Conservation (phyloP, 2,113 vertebrate species). For the Myotis yumanensis region DNA sequence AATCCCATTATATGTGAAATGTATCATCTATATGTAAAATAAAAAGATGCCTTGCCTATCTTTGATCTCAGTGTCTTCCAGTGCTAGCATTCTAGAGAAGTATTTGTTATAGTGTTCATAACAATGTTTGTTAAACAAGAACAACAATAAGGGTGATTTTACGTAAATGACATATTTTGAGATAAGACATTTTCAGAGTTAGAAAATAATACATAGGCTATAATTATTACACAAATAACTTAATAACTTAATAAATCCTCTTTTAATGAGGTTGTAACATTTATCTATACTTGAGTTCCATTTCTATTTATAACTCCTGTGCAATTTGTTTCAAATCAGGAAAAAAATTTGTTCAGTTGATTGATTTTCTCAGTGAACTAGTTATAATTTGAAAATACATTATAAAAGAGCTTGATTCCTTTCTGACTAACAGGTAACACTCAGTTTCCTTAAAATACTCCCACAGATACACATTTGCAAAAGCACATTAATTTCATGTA, state of each 20-base stretch:
- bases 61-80: not conserved
- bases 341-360: not conserved
- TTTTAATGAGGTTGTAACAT: not conserved
- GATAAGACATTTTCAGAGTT: not conserved
- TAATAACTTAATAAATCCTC: not conserved
- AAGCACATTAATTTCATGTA: slow-evolving; percentile 25
- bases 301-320: slow-evolving; percentile 15
- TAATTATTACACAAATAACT: not conserved
- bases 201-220: not conserved
- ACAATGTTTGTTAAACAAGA: not conserved
- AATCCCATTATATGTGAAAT: not conserved
- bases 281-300: slow-evolving; percentile 36
- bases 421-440: not conserved
- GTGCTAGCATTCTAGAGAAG: not conserved
- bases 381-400: slow-evolving; percentile 54
- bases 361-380: slow-evolving; percentile 45
- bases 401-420: not conserved
- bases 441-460: slow-evolving; percentile 1
- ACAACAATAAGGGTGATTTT: not conserved
- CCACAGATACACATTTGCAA: not conserved
- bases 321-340: slow-evolving; percentile 1
- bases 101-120: not conserved
- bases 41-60: not conserved
- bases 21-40: not conserved
- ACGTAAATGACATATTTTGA: not conserved